Base-by-base conservation (phyloP, 2,888 invertebrate species). In the Ceriagrion tenellum region DNA sequence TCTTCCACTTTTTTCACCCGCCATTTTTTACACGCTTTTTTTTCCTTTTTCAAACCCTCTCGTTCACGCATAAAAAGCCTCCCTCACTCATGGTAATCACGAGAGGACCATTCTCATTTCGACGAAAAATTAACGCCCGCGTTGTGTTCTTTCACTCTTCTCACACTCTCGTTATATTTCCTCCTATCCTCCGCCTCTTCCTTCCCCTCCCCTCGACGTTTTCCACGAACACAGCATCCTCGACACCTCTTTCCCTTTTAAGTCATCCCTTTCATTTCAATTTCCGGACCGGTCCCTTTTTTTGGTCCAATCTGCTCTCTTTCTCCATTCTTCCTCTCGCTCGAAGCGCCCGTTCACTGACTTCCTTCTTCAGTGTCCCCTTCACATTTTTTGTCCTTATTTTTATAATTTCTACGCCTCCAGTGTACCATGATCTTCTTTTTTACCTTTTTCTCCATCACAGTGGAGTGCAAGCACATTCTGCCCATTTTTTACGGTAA, bases 71-170 rank as follows among this genome's bases (percentile, higher is more conserved):
- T 35, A 35, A 81, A 81, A 35, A 16, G 16, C 89, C 8, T 40
- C 55, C 55, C 47, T n/a, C 69, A 47, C 69, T 69, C 91, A 91
- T 63, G 63, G 91, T 63, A 91, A 91, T 91, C 91, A 40, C 59
- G 74, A 47, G 93, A 47, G 47, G 40, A 20, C 93, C 55, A 47
- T 93, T 69, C 93, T 93, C 93, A 40, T 69, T 40, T 93, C 69
- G 47, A 40, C 35, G 93, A 93, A 93, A 93, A 63, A 93, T 69
- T 69, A 93, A 93, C 47, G 47, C 63, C n/a, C 69, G 56, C 0
- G 26, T 26, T 93, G 0, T 40, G 20, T 63, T 63, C 13, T 40
- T 20, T 88, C 88, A 20, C 16, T 23, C 88, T 40, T 40, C 13
- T 47, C 20, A 40, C 20, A 35, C 20, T 59, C 47, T 47, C 47